Percentiles rank a stretch among this genome's conserved stretches.
Evolutionary conservation across 1,140 invertebrate genomes (phyloP).

Genomic region (Nephila pilipes): DNA sequence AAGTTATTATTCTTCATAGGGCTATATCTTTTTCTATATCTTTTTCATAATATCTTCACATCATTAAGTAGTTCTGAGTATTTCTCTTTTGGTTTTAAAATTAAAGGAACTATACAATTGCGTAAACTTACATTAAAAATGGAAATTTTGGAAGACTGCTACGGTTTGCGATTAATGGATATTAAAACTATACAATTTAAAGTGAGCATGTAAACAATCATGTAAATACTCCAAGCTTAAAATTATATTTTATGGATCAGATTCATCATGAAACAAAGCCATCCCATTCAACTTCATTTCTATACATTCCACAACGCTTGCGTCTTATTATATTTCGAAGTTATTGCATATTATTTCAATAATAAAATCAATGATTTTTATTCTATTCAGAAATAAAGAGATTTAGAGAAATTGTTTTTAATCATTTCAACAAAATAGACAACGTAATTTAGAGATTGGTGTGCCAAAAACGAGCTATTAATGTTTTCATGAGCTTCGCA

Average conservation of each 20-base stretch:
- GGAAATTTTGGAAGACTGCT: background rate
- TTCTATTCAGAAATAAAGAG: no score
- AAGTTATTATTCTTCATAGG: background rate
- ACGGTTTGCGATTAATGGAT: background rate
- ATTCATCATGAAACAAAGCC: background rate
- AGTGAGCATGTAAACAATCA: slow-evolving; percentile 20
- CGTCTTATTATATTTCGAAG: no score
- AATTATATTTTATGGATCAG: slow-evolving; percentile 7
- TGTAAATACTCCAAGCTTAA: background rate
- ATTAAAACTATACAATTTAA: background rate
- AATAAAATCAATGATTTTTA: no score
- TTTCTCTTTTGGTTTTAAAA: background rate
- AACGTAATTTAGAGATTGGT: background rate
- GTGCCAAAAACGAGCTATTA: slow-evolving; percentile 30
- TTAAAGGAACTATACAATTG: background rate
- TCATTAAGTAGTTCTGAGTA: slow-evolving; percentile 4
- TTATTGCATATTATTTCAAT: no score
- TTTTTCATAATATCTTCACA: slow-evolving; percentile 2
- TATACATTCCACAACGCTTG: background rate
- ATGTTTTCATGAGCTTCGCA: slow-evolving; percentile 26
- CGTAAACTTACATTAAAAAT: background rate
- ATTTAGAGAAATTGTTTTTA: background rate
- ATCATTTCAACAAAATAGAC: background rate
- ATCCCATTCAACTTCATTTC: background rate
- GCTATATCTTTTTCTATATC: background rate